Evolutionary conservation across 2,888 invertebrate species (phyloP).

Genomic region (Rosalia funebris): DNA sequence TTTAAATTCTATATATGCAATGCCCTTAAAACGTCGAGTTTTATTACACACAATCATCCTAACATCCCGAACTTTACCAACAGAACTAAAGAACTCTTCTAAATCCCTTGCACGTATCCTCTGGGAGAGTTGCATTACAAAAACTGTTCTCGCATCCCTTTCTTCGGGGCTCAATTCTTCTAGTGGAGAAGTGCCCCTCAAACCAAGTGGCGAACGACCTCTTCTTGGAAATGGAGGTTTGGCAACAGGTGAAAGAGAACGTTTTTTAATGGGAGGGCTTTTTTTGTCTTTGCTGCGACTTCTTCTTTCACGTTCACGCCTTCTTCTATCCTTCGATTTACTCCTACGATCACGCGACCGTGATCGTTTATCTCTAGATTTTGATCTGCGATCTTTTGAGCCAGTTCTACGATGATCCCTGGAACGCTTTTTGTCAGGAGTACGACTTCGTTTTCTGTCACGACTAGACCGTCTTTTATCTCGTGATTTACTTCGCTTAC

Average conservation of each 20-base stretch:
- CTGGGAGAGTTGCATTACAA: constrained; percentile 98
- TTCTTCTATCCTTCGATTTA: constrained; percentile 50
- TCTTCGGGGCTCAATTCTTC: constrained; percentile 94
- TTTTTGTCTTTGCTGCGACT: constrained; percentile 43
- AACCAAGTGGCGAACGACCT: constrained; percentile 48
- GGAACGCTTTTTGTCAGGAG: constrained; percentile 57
- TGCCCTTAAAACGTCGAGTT: constrained; percentile 97
- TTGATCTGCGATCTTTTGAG: constrained; percentile 53
- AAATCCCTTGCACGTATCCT: constrained; percentile 92
- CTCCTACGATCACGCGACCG: constrained; percentile 63
- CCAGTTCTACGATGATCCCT: constrained; percentile 41
- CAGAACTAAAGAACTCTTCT: constrained; percentile 98
- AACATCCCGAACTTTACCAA: constrained; percentile 98
- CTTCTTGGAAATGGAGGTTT: constrained; percentile 39
- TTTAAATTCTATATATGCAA: constrained; percentile 99
- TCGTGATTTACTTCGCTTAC: constrained; percentile 47
- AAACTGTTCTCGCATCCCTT: constrained; percentile 97
- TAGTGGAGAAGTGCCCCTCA: constrained; percentile 70
- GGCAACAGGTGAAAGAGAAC: constrained; percentile 42
- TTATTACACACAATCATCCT: constrained; percentile 98
- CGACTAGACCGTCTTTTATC: constrained; percentile 51
- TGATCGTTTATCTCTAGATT: constrained; percentile 46
- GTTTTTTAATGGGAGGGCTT: constrained; percentile 40
- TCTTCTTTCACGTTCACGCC: constrained; percentile 42
- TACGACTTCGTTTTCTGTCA: constrained; percentile 63